Conservation (phyloP, 2,888 invertebrate genomes). For the Fabriciana adippe region DNA sequence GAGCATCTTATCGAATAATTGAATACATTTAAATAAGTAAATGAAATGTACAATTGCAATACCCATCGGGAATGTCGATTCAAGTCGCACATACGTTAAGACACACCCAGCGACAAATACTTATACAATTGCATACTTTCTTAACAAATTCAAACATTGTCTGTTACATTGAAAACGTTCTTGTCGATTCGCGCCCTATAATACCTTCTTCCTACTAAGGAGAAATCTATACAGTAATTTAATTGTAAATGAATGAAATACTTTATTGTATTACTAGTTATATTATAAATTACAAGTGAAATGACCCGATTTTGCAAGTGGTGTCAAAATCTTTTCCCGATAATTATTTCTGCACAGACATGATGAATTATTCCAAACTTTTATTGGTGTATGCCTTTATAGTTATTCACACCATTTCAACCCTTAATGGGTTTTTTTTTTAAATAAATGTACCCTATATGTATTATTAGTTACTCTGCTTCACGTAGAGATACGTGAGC, state of each 20-base stretch:
- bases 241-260: not conserved
- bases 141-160: constrained; percentile 25
- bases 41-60: constrained; percentile 9
- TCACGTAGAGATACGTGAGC: no score
- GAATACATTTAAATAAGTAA: constrained; percentile 6
- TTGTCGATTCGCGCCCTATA: constrained; percentile 10
- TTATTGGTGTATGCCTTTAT: no score
- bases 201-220: constrained; percentile 6
- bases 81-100: constrained; percentile 14
- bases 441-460: no score
- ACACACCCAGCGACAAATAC: constrained; percentile 27
- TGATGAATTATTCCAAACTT: no score
- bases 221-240: not conserved
- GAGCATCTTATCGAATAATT: not conserved
- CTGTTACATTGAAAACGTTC: constrained; percentile 20
- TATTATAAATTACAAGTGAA: no score
- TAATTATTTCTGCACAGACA: no score
- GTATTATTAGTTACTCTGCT: no score
- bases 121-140: constrained; percentile 26
- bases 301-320: no score
- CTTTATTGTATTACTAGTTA: no score
- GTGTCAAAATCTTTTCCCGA: no score
- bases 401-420: no score
- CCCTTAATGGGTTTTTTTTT: no score
- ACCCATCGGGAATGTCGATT: constrained; percentile 23